Base-by-base conservation (phyloP, 1,140 invertebrate genomes). In the Venustaconcha ellipsiformis region DNA sequence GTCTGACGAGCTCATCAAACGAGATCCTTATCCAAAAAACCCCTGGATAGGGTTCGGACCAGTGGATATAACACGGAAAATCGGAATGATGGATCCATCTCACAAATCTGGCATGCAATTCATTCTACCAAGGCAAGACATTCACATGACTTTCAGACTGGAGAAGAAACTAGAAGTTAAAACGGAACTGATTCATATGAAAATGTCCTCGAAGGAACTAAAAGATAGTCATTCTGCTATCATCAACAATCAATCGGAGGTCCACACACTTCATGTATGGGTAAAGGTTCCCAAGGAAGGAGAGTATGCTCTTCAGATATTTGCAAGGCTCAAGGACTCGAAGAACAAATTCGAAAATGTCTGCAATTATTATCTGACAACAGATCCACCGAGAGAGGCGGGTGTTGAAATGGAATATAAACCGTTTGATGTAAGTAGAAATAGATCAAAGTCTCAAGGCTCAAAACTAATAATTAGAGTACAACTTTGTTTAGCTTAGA, bases 351-450 rank as follows among this genome's bases (percentile, higher is more conserved):
- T 69, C 64, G 57, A 65, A n/a, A 76, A 76, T 59, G 69, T 76
- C 20, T 70, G 68, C 60, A 76, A 76, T 48, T 76, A 76, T 66
- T 76, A 76, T 20, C 14, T 76, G n/a, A 76, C 69, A 18, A 71
- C 75, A 0, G 75, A 76, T 59, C 63, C 63, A 56, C 75, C 75
- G 17, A 65, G 75, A 56, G 69, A n/a, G 11, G 67, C 67, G 37
- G 75, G 75, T 20, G 14, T 57, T 14, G 58, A 59, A 20, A 57
- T 71, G 6, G 71, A 76, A 60, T 69, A 72, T 57, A 71, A 70
- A 26, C 69, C 30, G 26, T 76, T 60, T 58, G 72, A 76, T 64
- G 75, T 72, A 68, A 15, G 8, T 67, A 48, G 37, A 48, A 48
- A 48, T 48, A 48, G 37, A 48, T 48, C 6, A 6, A 48, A 48